These are phyloP conservation scores for Epistrophella euchroma DNA, from an alignment of 2,888 invertebrate species.

Conservation along the genomic window DNA sequence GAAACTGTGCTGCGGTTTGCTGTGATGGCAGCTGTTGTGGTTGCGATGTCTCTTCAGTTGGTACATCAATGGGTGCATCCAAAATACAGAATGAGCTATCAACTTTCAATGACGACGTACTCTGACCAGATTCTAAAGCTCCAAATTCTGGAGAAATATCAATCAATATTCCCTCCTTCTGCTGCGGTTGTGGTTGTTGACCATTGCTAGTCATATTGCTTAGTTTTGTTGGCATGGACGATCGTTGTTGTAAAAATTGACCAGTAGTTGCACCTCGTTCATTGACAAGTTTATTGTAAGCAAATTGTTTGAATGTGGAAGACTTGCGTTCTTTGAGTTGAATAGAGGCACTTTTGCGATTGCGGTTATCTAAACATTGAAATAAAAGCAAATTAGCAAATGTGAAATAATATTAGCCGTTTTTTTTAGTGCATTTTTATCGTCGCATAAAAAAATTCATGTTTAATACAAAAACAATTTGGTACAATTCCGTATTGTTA, in stretches of 20 bases:
- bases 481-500: no score
- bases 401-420: background rate
- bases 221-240: slow-evolving; percentile 48
- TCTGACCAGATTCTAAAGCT: slow-evolving; percentile 80
- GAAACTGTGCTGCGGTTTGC: slow-evolving; percentile 76
- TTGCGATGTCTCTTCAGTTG: slow-evolving; percentile 81
- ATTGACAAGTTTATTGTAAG: slow-evolving; percentile 92
- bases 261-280: slow-evolving; percentile 84
- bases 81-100: slow-evolving; percentile 86
- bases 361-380: slow-evolving; percentile 79
- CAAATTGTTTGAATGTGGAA: slow-evolving; percentile 88
- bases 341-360: slow-evolving; percentile 83
- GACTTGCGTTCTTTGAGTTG: slow-evolving; percentile 83
- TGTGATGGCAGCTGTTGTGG: slow-evolving; percentile 67
- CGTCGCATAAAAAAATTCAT: no score
- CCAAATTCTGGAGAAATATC: slow-evolving; percentile 87
- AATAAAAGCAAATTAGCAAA: background rate
- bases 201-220: slow-evolving; percentile 65
- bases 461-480: no score
- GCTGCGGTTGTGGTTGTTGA: slow-evolving; percentile 78
- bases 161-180: slow-evolving; percentile 89
- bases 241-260: slow-evolving; percentile 77
- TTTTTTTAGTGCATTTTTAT: no score
- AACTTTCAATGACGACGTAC: slow-evolving; percentile 79
- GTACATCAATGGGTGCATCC: slow-evolving; percentile 90